These are phyloP conservation scores for Resseliella maxima DNA, from an alignment of 2,888 invertebrate species.

Conservation along the genomic window DNA sequence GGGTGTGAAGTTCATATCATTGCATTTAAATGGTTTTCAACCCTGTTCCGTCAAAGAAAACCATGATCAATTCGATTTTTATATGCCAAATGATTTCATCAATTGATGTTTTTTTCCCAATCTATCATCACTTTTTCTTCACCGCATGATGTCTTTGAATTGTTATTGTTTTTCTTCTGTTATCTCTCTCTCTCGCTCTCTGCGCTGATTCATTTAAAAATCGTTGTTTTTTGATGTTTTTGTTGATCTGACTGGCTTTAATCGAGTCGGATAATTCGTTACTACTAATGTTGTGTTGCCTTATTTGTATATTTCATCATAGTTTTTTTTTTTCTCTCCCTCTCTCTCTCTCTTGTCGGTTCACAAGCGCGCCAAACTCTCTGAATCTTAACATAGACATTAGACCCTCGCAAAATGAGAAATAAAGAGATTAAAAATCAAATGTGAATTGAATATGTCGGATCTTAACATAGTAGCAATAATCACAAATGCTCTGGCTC, in stretches of 20 bases:
- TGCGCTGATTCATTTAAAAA: neutral
- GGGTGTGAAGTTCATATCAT: conserved; percentile 19
- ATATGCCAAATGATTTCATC: neutral
- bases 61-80: no score
- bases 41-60: no score
- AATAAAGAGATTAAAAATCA: neutral
- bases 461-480: conserved; percentile 1
- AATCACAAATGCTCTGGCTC: neutral
- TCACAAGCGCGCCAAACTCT: neutral
- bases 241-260: neutral
- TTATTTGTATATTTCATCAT: neutral
- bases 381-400: neutral
- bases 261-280: conserved; percentile 1
- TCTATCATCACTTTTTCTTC: neutral
- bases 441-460: neutral
- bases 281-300: neutral
- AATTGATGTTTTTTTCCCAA: neutral
- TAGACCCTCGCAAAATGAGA: no score
- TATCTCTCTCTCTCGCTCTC: neutral
- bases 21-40: no score
- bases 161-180: neutral
- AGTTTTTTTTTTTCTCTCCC: neutral
- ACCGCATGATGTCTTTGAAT: neutral
- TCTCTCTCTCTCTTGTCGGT: neutral
- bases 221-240: neutral